Base-by-base conservation (phyloP, 1,140 invertebrate genomes). In the Drosophila erecta region DNA sequence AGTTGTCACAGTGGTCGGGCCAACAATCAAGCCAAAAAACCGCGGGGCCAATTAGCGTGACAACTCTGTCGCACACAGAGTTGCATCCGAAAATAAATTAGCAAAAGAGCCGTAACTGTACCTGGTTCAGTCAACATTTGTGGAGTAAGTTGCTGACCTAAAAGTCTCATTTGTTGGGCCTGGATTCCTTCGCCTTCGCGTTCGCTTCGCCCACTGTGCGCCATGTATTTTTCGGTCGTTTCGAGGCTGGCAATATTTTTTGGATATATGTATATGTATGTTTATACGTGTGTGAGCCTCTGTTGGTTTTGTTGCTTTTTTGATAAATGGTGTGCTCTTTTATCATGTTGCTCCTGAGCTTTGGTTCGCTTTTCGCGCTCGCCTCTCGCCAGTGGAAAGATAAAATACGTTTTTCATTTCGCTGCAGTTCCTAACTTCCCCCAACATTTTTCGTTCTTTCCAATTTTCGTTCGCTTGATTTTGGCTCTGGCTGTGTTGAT, bases 321-420 rank as follows among this genome's bases (percentile, higher is more conserved):
- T 87, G 83, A 87, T 87, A 87, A 87, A 87, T 87, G 84, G 79
- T 73, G 84, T 67, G 75, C 84, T 89, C 84, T 87, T 87, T 89
- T 87, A 87, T 89, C 84, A 87, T 87, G 79, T 89, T 83, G 76
- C 84, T 87, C 66, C 79, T 87, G 83, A 87, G 83, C 83, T 79
- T 83, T 79, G 81, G 79, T 74, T 85, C 76, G 70, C 62, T 84
- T 84, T 60, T 41, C 40, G 61, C 80, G 76, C 70, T 76, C 73
- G 72, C 69, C 61, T 81, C 65, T 71, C 79, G 76, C 58, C 66
- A 67, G 70, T 79, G 83, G 79, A 86, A 86, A 86, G 83, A 87
- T 87, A 87, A 87, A 87, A 87, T 87, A 87, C 79, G 83, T 87
- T 87, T 87, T 87, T 87, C 83, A 87, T 87, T 85, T 77, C 70